Base-by-base conservation (phyloP, 2,113 vertebrate genomes). In the Chaenogobius annularis region DNA sequence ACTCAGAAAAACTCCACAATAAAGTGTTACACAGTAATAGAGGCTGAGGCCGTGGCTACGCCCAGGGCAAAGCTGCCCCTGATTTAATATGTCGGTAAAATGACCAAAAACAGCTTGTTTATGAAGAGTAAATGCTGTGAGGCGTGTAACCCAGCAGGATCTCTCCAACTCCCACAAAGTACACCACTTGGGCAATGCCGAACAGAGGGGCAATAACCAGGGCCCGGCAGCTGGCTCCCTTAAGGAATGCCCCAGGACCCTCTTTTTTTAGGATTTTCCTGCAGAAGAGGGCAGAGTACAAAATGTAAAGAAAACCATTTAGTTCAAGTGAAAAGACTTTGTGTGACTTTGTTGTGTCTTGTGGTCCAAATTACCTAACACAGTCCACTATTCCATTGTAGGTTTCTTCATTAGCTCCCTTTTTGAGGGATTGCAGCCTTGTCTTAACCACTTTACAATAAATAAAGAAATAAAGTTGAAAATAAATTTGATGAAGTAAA, bases 181-280 rank as follows among this genome's bases (percentile, higher is more conserved):
- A 95, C 70, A 94, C 80, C 40, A 95, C 94, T 83, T 95, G 94
- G 9, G 91, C 94, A 62, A 95, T 95, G 26, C 94, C 94, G 70
- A 95, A 95, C 67, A 95, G 92, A 5, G 94, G 94, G 12, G 94
- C 94, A 22, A 95, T 94, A 55, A 95, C 92, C 54, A 95, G 81
- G 0, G 94, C 94, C 72, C 94, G 87, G 78, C 94, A 95, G 47
- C 89, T 86, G 11, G 94, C 92, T 1, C 94, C 94, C 64, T 94
- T 95, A 31, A 95, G 82, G 79, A 95, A 93, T 0, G 94, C 93
- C 22, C 82, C 64, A 0, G 94, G 93, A 19, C 94, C 94, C 70
- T 95, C 94, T 75, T 94, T 95, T 31, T 59, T 82, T 87, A 93
- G 59, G 79, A 95, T 94, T 69, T 94, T 93, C 62, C 94, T 95